Conservation (phyloP, 2,888 invertebrate species). For the Drosophila vallismaia region DNA sequence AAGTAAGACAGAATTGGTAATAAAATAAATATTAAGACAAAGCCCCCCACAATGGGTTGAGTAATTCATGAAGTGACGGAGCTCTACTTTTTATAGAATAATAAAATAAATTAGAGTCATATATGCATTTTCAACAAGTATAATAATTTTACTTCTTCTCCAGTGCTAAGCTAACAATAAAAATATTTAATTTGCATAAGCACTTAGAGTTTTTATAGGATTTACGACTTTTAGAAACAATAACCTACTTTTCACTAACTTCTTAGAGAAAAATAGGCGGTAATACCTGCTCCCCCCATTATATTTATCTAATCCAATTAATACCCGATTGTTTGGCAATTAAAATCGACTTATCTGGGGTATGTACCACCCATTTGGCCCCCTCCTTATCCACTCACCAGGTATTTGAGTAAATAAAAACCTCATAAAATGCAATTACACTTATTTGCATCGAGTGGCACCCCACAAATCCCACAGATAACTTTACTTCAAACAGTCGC, state of each 20-base stretch:
- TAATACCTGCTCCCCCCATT: background rate
- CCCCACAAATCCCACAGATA: conserved; percentile 43
- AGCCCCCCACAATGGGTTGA: conserved; percentile 2
- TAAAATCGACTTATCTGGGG: conserved; percentile 19
- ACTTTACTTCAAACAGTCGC: conserved; percentile 29
- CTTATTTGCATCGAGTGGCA: conserved; percentile 63
- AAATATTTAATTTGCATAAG: background rate
- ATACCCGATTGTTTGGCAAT: conserved; percentile 1
- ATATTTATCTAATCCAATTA: background rate
- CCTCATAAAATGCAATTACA: conserved; percentile 62
- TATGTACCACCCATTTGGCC: background rate
- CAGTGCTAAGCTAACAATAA: background rate
- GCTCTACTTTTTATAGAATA: background rate
- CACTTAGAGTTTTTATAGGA: background rate
- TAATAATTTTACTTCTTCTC: background rate
- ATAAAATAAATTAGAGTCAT: background rate
- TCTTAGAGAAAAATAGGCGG: background rate
- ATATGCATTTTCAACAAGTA: background rate
- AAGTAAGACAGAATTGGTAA: conserved; percentile 44
- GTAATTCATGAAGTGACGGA: background rate
- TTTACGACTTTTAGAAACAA: background rate
- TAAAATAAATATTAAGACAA: conserved; percentile 5
- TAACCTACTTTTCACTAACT: background rate
- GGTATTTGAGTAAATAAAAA: conserved; percentile 13
- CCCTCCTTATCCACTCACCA: background rate